Conservation (phyloP, 2,113 vertebrate species). For the Archocentrus centrarchus region DNA sequence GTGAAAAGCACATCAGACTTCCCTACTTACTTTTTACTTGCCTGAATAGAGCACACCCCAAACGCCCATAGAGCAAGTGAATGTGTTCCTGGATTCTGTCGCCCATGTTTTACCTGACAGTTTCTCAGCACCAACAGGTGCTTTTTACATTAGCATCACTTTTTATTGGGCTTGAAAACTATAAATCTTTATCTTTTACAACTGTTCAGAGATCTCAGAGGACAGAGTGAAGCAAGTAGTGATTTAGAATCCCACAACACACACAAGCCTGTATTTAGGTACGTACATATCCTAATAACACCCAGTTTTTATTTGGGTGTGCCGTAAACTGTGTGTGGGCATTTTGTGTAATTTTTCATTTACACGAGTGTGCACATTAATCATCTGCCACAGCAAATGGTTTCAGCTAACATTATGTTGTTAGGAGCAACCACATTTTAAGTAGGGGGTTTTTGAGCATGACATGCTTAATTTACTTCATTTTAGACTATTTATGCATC, state of each 20-base stretch:
- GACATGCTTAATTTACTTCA: not conserved
- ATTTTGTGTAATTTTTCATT: not conserved
- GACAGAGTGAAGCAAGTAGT: not conserved
- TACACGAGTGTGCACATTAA: not conserved
- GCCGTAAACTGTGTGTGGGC: not conserved
- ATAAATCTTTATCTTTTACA: constrained; percentile 62
- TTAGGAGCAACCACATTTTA: not conserved
- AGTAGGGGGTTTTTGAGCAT: not conserved
- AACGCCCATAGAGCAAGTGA: constrained; percentile 34
- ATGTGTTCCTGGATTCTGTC: not conserved
- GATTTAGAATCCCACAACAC: not conserved
- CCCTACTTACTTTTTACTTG: not conserved
- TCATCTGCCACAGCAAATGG: not conserved
- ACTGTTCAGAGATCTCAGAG: constrained; percentile 23
- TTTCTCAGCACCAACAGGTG: constrained; percentile 57
- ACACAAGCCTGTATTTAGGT: not conserved
- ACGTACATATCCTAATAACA: constrained; percentile 8
- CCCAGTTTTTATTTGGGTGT: not conserved
- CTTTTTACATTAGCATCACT: constrained; percentile 43
- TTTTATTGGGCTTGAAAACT: constrained; percentile 47
- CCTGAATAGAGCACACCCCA: constrained; percentile 14
- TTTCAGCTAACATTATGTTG: constrained; percentile 12
- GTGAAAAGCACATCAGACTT: not conserved
- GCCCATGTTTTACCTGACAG: constrained; percentile 52
- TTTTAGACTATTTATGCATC: not conserved